Evolutionary conservation across 2,797 vertebrate species (phyloP).

Genomic region (Mormyrops attenuatus): DNA sequence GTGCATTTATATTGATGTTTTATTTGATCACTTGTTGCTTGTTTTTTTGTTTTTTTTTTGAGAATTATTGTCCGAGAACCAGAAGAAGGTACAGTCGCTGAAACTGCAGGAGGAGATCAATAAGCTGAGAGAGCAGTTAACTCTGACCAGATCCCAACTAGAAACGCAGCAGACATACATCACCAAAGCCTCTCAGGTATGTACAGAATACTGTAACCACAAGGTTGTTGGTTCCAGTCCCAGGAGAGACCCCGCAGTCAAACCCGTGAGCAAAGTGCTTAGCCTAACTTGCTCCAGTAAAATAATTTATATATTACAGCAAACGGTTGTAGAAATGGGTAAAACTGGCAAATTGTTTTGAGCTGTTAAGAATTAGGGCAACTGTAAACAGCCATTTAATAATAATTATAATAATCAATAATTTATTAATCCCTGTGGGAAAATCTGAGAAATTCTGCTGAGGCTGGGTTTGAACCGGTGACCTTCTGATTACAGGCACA

Average conservation of each 20-base stretch:
- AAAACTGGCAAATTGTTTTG: background rate
- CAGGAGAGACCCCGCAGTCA: background rate
- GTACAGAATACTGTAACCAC: background rate
- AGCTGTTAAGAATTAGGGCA: background rate
- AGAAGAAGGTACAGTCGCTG: slow-evolving; percentile 66
- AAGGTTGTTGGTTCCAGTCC: background rate
- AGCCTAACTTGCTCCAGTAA: background rate
- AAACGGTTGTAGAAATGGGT: background rate
- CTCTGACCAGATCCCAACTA: slow-evolving; percentile 63
- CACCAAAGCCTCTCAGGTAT: slow-evolving; percentile 70
- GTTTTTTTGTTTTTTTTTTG: background rate
- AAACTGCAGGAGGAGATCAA: slow-evolving; percentile 74
- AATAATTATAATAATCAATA: no score
- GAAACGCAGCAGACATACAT: slow-evolving; percentile 65
- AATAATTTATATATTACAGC: background rate
- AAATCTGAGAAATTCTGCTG: no score
- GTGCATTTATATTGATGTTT: background rate
- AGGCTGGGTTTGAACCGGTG: no score
- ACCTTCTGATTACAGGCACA: no score
- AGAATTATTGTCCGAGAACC: slow-evolving; percentile 59
- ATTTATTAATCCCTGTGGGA: no score
- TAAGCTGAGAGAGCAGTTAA: slow-evolving; percentile 76
- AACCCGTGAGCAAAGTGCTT: background rate
- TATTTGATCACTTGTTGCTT: background rate
- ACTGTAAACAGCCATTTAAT: background rate